Evolutionary conservation across 2,797 vertebrate genomes (phyloP).

Genomic region (Xiphophorus birchmanni): DNA sequence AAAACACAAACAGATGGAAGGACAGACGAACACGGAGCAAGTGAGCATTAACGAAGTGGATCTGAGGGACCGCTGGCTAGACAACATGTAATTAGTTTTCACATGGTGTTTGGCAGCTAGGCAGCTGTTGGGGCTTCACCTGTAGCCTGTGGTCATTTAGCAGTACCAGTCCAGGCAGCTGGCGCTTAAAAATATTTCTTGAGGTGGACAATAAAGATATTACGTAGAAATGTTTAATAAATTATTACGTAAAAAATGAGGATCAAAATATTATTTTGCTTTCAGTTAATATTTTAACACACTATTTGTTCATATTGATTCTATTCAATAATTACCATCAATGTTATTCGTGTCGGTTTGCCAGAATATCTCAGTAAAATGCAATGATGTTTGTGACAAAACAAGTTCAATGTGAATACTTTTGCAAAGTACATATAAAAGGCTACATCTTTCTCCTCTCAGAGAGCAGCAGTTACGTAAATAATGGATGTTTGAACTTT

Average conservation of each 20-base stretch:
- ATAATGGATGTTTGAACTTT: not conserved
- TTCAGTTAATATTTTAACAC: not conserved
- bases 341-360: not conserved
- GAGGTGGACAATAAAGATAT: not conserved
- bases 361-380: not conserved
- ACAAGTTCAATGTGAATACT: not conserved
- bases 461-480: not conserved
- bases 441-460: not conserved
- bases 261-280: not conserved
- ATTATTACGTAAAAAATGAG: not conserved
- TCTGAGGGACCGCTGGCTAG: conserved; percentile 42
- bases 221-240: not conserved
- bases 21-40: conserved; percentile 45
- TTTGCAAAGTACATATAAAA: not conserved
- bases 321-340: not conserved
- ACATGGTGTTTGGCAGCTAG: conserved; percentile 37
- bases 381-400: not conserved
- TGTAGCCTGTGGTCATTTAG: conserved; percentile 28
- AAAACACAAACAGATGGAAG: conserved; percentile 54
- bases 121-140: conserved; percentile 47
- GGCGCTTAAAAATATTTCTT: conserved; percentile 13
- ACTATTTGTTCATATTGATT: too few relatives aligned
- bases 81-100: conserved; percentile 62
- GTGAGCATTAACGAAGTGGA: conserved; percentile 56
- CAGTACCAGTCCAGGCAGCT: conserved; percentile 11